A percentile compares a stretch with the other conserved stretches of the same genome.
These are phyloP conservation scores for Anodontia alba DNA, from an alignment of 2,888 invertebrate genomes.

Conservation along the genomic window DNA sequence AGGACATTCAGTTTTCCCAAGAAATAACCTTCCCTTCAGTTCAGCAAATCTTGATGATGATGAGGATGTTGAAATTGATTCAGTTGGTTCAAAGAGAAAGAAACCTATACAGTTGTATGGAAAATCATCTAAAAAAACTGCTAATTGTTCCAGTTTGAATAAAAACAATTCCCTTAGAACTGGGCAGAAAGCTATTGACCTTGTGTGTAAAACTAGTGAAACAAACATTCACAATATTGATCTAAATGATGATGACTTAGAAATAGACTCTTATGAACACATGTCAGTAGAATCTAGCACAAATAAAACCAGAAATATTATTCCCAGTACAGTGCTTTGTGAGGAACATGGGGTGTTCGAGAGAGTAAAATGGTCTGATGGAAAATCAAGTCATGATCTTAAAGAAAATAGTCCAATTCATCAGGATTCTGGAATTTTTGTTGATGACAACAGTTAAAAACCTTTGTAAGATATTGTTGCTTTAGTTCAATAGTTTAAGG, in stretches of 20 bases:
- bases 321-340: no score
- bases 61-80: slow-evolving; percentile 49
- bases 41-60: slow-evolving; percentile 31
- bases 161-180: background rate
- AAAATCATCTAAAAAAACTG: background rate
- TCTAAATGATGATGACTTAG: background rate
- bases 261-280: background rate
- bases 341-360: no score
- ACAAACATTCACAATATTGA: background rate
- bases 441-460: no score
- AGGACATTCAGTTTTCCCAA: background rate
- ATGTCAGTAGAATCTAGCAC: no score
- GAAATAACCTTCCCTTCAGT: slow-evolving; percentile 12
- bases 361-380: no score
- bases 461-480: no score
- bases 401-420: no score
- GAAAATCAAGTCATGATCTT: no score
- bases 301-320: no score
- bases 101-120: background rate
- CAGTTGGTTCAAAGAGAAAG: slow-evolving; percentile 12
- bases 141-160: background rate
- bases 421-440: no score
- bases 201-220: background rate
- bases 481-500: no score
- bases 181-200: background rate